Base-by-base conservation (phyloP, 2,888 invertebrate genomes). In the Pterostichus niger region DNA sequence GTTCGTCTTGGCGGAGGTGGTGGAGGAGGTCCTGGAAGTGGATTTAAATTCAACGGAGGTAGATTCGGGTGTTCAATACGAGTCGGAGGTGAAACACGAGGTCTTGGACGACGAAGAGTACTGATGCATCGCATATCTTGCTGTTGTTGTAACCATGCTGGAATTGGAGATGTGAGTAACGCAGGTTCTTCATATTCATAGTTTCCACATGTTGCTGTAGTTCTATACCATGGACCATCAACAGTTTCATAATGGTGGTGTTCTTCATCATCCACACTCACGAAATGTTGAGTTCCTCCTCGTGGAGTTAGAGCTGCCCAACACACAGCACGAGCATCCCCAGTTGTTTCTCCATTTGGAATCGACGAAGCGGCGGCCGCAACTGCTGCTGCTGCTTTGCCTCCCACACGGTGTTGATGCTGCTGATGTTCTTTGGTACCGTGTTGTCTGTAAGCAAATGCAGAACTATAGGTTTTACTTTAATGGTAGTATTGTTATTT, bases 291-390 rank as follows among this genome's bases (percentile, higher is more conserved):
- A 0, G 96, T 96, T 11, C 96, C 96, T 77, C 92, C 92, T 17
- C 95, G 92, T 0, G 96, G 96, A 0, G 96, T 96, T 9, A 97
- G 90, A 0, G 96, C 96, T 0, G 97, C 96, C 97, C 97, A 97
- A 64, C 97, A 97, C 11, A 83, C 83, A 35, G 77, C 77, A 6
- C 83, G 61, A 17, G 76, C 49, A 31, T 83, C 83, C 95, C 91
- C 1, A 95, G 93, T 6, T 95, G 91, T 3, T 94, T 94, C 87
- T 94, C 94, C 11, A 71, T 68, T 61, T 93, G 91, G 17, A 93
- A 92, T 13, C 93, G 90, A 73, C 89, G 89, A 83, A 89, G 89
- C 84, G 89, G 90, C 85, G 88, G 90, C 15, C 88, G 88, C 84
- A 88, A 85, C 85, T 88, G 90, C 83, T 83, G 88, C 84, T 85